Evolutionary conservation across 2,888 invertebrate genomes (phyloP).

Genomic region (Dendrolimus houi): DNA sequence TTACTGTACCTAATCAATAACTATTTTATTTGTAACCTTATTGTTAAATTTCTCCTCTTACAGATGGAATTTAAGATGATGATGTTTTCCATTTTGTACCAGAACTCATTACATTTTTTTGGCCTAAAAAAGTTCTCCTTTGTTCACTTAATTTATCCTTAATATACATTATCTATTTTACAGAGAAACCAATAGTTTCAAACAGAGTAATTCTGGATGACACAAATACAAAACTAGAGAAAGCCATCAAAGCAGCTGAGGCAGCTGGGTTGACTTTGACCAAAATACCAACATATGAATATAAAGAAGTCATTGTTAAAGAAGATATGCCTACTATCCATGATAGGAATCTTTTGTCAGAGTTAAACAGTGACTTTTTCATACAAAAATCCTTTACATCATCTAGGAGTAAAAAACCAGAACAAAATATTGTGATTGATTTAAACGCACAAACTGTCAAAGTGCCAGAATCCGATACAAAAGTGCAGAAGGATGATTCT

Average conservation of each 20-base stretch:
- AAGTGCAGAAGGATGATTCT: constrained; percentile 70
- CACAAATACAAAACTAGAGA: constrained; percentile 61
- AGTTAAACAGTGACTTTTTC: constrained; percentile 83
- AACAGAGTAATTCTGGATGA: constrained; percentile 51
- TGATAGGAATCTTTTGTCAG: constrained; percentile 78
- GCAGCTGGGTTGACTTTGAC: constrained; percentile 70
- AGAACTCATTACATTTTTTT: no score
- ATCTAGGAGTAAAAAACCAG: constrained; percentile 76
- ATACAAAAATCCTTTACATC: constrained; percentile 77
- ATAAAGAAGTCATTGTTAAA: constrained; percentile 61
- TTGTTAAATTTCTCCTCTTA: no score
- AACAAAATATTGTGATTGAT: constrained; percentile 84
- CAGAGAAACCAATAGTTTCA: constrained; percentile 33
- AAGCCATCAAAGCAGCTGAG: constrained; percentile 66
- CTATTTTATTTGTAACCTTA: no score
- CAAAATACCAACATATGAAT: constrained; percentile 68
- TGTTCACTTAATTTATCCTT: no score
- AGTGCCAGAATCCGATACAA: constrained; percentile 74
- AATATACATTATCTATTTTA: constrained; percentile 12
- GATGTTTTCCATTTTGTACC: no score
- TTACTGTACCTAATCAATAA: no score
- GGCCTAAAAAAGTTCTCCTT: no score
- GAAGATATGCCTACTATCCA: constrained; percentile 72
- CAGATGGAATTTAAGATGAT: no score
- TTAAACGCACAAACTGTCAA: constrained; percentile 82